Evolutionary conservation across 1,140 invertebrate genomes (phyloP), one percentile per base, ranked within the genome.

Genomic region (Andrena cerasifolii): DNA sequence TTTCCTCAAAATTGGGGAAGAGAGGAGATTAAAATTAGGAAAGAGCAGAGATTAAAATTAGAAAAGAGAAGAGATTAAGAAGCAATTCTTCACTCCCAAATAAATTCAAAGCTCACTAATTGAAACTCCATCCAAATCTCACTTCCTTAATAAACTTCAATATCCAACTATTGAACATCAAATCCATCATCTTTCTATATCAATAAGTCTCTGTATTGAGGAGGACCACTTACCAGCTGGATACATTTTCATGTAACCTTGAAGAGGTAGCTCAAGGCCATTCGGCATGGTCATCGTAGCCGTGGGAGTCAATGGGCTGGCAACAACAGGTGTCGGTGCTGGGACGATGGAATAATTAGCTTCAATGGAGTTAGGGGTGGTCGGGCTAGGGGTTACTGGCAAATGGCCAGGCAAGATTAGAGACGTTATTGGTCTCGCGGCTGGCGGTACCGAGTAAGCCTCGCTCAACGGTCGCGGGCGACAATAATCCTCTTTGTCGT

Each of bases 221-320:
- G 58, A 7, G 7, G 0, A 26, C 2, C 14, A 66, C 63, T 87
- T 87, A 93, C 93, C 90, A 66, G 90, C 83, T 49, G 93, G 90
- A 81, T 93, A 90, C 93, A 94, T 94, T 86, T 93, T 92, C 87
- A 94, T 90, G 77, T 94, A 94, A 40, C 92, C 93, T 78, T 92
- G 90, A 56, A 93, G 87, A 12, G 92, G 86, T 0, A 88, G 80
- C 58, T 91, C 90, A 66, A 91, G 68, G 71, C 84, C 87, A 26
- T 88, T 87, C 14, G 83, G 59, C 3, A 79, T 75, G 3, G 84
- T 86, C 26, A 85, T 79, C 12, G 83, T 63, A 1, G 87, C 80
- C 24, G 86, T 80, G 2, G 87, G 65, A 8, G 86, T 83, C 16
- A 79, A 76, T 10, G 76, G 84, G 54, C 40, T 16, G 49, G 72